Evolutionary conservation across 1,140 invertebrate species (phyloP).

Genomic region (Hylaeus volcanicus): DNA sequence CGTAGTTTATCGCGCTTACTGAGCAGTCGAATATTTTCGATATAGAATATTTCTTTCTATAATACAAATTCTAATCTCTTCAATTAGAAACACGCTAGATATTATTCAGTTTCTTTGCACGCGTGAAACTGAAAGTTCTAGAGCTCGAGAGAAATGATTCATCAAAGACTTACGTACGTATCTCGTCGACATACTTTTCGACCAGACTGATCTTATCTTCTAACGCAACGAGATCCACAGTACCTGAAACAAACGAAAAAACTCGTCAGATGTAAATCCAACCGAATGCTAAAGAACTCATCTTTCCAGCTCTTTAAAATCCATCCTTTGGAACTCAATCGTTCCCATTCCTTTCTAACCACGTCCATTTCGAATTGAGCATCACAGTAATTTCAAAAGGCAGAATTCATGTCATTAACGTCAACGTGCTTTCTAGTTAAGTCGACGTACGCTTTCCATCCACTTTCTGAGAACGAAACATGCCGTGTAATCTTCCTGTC

Average conservation of each 20-base stretch:
- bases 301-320: no score
- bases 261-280: not conserved
- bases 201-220: not conserved
- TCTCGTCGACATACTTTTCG: not conserved
- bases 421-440: not conserved
- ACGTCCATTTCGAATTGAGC: not conserved
- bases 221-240: not conserved
- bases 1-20: no score
- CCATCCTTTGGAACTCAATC: not conserved
- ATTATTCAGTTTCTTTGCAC: no score
- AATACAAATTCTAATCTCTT: no score
- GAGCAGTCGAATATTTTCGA: not conserved
- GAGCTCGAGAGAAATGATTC: not conserved
- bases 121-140: not conserved
- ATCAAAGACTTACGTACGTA: constrained; percentile 1
- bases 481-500: not conserved
- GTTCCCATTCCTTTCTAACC: not conserved
- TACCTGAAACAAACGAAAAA: constrained; percentile 25
- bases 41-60: no score
- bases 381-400: not conserved
- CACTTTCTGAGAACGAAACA: not conserved
- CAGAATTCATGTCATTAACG: not conserved
- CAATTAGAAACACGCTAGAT: no score
- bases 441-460: not conserved
- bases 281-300: no score